A percentile compares a stretch with the other conserved stretches of the same genome.
phyloP scores from a whole-genome alignment of 2,113 vertebrate genomes.

The Neogale vison region DNA sequence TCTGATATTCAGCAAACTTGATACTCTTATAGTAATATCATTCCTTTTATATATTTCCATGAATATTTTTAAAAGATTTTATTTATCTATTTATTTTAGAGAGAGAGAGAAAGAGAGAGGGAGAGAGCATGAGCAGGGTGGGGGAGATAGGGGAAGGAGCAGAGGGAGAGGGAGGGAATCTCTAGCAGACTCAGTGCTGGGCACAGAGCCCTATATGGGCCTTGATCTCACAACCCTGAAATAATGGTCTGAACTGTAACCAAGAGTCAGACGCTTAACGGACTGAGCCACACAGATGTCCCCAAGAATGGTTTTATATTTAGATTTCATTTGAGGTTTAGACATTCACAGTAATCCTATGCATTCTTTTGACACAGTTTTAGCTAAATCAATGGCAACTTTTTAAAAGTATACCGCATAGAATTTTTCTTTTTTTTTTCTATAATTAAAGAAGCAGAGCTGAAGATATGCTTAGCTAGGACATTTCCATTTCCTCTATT shows the following conservation, averaged over 20 bases:
- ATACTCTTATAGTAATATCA: background rate
- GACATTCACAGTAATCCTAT: background rate
- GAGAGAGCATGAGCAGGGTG: background rate
- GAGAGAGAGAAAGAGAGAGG: background rate
- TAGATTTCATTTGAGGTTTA: background rate
- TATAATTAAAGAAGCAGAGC: background rate
- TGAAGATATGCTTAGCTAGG: background rate
- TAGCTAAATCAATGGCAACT: background rate
- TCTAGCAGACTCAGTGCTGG: background rate
- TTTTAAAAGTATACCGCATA: background rate
- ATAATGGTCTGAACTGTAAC: background rate
- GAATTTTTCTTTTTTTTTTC: background rate
- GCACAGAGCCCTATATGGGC: background rate
- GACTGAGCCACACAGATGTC: background rate
- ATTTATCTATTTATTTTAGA: background rate
- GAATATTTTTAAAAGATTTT: background rate
- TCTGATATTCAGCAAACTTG: background rate
- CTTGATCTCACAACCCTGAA: background rate
- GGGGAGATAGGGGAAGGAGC: background rate
- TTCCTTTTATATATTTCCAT: background rate
- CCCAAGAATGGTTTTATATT: background rate
- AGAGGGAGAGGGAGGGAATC: background rate
- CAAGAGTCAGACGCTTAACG: background rate
- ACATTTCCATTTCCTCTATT: background rate
- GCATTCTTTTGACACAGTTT: background rate